Evolutionary conservation across 2,888 invertebrate genomes (phyloP), one percentile per base, ranked within the genome.

Genomic region (Antitype chi): DNA sequence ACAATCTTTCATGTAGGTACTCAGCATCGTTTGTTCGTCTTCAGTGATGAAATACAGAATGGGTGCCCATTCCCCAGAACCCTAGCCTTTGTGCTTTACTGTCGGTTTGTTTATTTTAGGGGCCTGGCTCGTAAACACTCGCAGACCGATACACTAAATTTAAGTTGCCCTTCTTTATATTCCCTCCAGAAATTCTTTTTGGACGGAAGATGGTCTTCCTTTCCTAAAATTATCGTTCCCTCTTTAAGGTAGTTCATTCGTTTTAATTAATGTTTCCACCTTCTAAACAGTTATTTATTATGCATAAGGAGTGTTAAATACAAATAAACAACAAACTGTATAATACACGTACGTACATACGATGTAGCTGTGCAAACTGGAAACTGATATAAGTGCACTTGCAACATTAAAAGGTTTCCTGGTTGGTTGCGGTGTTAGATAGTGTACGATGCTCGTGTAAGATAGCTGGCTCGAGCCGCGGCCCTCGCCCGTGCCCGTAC

Each of bases 61-160:
- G 91, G 90, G 90, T 88, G 90, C 91, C 91, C 91, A 92, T 94
- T 95, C 94, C 90, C 91, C 89, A 89, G 92, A 92, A 93, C 92
- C 92, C 92, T 91, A 92, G 93, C 92, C 93, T 94, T 94, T 94
- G 93, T 94, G 92, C 92, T 94, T 93, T 93, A 94, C 92, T 92
- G 92, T 91, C 93, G 93, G 95, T 94, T 94, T 95, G 95, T 95
- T 96, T 95, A 95, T 95, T 95, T 94, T 93, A 91, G 92, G 93
- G 92, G 93, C 91, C 91, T 91, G 94, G 89, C 94, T 96, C 96
- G 94, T 96, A 95, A 95, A 95, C 94, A 95, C 93, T 94, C 92
- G 88, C 93, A 92, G 92, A 90, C 93, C 94, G 93, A 95, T 94
- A 94, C 90, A 94, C 94, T 94, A 94, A 95, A 94, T 94, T 95